A percentile compares a stretch with the other conserved stretches of the same genome.
Evolutionary conservation across 37 sponge, comb jelly and placozoan species (phyloP).

Genomic region (Spongilla lacustris): DNA sequence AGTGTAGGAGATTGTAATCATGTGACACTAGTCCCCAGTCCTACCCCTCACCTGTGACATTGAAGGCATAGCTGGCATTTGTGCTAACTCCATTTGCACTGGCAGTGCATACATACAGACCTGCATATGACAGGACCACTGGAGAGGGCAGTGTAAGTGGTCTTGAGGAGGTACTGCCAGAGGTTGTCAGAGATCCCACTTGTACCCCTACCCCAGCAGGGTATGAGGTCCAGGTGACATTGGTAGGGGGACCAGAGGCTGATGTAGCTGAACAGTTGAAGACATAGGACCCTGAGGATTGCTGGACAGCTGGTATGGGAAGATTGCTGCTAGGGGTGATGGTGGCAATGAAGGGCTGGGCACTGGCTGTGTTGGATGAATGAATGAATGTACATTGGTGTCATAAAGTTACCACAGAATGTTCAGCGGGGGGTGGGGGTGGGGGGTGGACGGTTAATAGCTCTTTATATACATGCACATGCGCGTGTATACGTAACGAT

Average conservation of each 20-base stretch:
- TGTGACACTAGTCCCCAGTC: background rate
- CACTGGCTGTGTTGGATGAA: background rate
- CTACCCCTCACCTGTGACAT: background rate
- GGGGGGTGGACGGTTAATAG: no score
- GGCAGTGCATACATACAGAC: background rate
- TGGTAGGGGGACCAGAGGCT: background rate
- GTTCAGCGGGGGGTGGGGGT: no score
- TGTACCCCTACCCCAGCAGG: background rate
- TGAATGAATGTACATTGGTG: no score
- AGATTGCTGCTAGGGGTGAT: background rate
- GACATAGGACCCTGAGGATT: background rate
- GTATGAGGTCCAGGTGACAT: background rate
- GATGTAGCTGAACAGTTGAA: background rate
- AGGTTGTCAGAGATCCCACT: background rate
- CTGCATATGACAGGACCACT: background rate
- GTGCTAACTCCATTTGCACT: background rate
- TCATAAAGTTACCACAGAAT: no score
- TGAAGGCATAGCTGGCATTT: background rate
- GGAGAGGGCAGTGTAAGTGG: background rate
- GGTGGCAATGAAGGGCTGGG: background rate
- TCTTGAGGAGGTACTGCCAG: background rate
- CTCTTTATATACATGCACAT: no score
- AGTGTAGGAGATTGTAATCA: background rate
- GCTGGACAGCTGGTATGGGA: background rate
- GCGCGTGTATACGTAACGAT: no score